Percentiles rank a stretch among this genome's conserved stretches.
phyloP scores from a whole-genome alignment of 2,888 invertebrate genomes.

The Drosophila suboccidentalis region DNA sequence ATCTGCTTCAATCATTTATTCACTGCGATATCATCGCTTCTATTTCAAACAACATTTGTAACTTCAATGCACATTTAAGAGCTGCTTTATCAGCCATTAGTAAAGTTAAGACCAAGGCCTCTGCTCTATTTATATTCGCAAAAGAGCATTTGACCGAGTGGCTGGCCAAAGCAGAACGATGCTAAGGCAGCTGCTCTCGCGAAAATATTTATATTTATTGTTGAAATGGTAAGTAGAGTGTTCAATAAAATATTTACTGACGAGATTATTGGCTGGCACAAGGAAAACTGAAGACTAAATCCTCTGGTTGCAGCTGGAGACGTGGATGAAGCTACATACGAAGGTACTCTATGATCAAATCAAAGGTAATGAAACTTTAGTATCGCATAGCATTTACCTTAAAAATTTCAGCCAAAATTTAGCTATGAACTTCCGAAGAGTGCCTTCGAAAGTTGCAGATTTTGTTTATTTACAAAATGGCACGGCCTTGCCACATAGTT shows the following conservation, averaged over 20 bases:
- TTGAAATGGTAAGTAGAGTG: constrained; percentile 69
- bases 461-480: background rate
- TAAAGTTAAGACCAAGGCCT: constrained; percentile 30
- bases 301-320: background rate
- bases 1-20: constrained; percentile 42
- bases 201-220: constrained; percentile 12
- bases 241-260: background rate
- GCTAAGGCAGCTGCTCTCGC: constrained; percentile 52
- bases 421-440: background rate
- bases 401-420: constrained; percentile 20
- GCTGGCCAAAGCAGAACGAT: constrained; percentile 34
- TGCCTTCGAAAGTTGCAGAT: background rate
- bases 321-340: background rate
- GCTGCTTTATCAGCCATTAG: constrained; percentile 43
- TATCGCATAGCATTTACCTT: constrained; percentile 30
- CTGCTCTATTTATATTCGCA: constrained; percentile 60
- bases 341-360: constrained; percentile 34
- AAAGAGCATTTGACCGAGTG: constrained; percentile 62
- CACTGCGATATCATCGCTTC: constrained; percentile 36
- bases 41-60: constrained; percentile 15
- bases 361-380: constrained; percentile 33
- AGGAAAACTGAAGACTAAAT: background rate
- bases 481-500: constrained; percentile 30
- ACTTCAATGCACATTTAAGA: constrained; percentile 57
- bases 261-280: background rate